Percentiles rank a stretch among this genome's conserved stretches.
phyloP scores from a whole-genome alignment of 1,140 invertebrate genomes.

The Tetranychus urticae region DNA sequence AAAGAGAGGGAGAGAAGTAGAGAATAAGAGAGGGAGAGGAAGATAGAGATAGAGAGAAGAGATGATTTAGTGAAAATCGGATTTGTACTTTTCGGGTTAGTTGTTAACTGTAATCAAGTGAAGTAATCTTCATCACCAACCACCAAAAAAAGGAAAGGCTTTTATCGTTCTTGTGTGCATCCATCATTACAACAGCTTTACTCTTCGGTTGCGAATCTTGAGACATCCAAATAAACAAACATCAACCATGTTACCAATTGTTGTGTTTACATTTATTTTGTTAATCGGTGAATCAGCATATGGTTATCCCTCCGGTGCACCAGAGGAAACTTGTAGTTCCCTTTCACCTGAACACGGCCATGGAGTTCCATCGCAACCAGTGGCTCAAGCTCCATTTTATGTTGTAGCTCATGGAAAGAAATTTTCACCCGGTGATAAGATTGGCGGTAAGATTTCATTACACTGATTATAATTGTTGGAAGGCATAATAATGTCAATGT shows the following conservation, averaged over 20 bases:
- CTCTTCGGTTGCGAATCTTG: background rate
- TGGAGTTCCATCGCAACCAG: background rate
- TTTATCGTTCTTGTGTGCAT: no score
- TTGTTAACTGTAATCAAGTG: no score
- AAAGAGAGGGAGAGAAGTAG: background rate
- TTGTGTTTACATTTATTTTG: background rate
- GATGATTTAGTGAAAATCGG: background rate
- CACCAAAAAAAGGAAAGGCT: no score
- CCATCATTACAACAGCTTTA: no score
- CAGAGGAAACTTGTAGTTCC: background rate
- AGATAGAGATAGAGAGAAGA: conserved; percentile 4
- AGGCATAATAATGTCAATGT: background rate
- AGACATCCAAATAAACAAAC: background rate
- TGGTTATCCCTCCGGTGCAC: conserved; percentile 1
- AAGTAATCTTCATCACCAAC: no score
- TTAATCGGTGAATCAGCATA: background rate
- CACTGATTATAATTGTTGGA: background rate
- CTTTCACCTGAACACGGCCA: background rate
- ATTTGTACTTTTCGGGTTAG: no score
- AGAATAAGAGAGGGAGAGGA: background rate
- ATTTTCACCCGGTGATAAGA: background rate
- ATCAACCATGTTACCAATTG: background rate
- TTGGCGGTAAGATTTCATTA: background rate
- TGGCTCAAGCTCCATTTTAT: background rate
- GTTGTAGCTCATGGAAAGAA: background rate